Evolutionary conservation across 2,888 invertebrate species (phyloP).

Genomic region (Itoplectis maculator): DNA sequence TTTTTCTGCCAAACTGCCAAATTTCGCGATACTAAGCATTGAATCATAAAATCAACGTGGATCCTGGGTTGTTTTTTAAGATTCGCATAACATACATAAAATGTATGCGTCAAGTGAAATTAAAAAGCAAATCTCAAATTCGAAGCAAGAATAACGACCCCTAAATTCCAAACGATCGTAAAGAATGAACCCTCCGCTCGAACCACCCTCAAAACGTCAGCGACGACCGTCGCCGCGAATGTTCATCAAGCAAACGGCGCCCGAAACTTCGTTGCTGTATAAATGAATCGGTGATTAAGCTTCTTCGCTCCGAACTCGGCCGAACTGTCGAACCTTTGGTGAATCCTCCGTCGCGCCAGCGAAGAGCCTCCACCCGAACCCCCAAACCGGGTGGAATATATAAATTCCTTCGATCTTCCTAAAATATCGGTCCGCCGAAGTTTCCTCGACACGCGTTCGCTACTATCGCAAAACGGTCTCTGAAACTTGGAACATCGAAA

Average conservation of each 20-base stretch:
- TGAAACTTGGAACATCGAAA: no score
- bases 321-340: slow-evolving; percentile 13
- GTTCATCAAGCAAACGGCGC: slow-evolving; percentile 31
- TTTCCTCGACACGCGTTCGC: slow-evolving; percentile 24
- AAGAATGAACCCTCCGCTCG: no score
- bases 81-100: no score
- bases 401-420: slow-evolving; percentile 43
- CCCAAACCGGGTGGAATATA: neutral
- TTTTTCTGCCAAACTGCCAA: no score
- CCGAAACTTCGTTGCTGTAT: slow-evolving; percentile 28
- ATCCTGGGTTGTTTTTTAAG: no score
- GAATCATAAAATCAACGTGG: no score
- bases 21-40: no score
- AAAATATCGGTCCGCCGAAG: slow-evolving; percentile 25
- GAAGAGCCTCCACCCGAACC: no score
- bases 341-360: slow-evolving; percentile 12
- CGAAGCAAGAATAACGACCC: no score
- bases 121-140: no score
- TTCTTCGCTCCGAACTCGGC: neutral
- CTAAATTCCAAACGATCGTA: no score
- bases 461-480: neutral
- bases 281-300: slow-evolving; percentile 52
- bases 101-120: no score
- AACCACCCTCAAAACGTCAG: neutral
- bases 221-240: slow-evolving; percentile 18